These are phyloP conservation scores for Capreolus pygargus DNA, from an alignment of 2,113 vertebrate species.

Conservation along the genomic window DNA sequence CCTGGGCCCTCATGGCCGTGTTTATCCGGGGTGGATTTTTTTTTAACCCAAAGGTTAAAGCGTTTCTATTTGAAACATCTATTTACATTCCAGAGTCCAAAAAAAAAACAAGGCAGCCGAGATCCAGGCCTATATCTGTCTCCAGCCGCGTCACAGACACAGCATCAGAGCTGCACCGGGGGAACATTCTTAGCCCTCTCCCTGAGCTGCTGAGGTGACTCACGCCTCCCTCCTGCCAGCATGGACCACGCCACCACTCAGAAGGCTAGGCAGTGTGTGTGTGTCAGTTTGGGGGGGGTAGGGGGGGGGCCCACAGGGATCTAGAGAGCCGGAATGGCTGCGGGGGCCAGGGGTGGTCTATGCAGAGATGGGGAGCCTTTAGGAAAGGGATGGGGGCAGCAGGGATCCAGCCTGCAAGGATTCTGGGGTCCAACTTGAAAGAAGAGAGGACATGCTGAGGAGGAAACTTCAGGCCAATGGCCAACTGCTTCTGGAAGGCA, in stretches of 20 bases:
- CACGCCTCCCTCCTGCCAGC: constrained; percentile 61
- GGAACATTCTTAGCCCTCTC: constrained; percentile 74
- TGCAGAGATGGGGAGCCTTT: background rate
- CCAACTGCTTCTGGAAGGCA: background rate
- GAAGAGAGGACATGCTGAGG: background rate
- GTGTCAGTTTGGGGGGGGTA: accelerated
- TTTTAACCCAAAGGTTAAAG: constrained; percentile 77
- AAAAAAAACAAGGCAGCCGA: constrained; percentile 54
- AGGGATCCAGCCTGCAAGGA: background rate
- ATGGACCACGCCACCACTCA: constrained; percentile 7
- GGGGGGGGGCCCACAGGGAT: background rate
- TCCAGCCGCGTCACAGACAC: constrained; percentile 69
- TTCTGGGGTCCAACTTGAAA: constrained; percentile 7
- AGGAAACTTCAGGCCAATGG: background rate
- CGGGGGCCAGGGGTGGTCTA: background rate
- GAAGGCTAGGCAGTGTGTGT: background rate
- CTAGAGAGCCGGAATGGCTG: background rate
- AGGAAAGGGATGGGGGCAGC: background rate
- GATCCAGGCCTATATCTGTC: constrained; percentile 76
- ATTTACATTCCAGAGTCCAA: constrained; percentile 78
- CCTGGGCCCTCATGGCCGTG: constrained; percentile 36
- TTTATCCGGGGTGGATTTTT: constrained; percentile 70
- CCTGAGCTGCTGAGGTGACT: constrained; percentile 60
- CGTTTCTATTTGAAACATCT: constrained; percentile 79
- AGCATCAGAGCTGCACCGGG: constrained; percentile 61